Percentiles rank a stretch among this genome's conserved stretches.
Conservation (phyloP, 92 coral and sea anemone species). For the Parazoanthus darwini region DNA sequence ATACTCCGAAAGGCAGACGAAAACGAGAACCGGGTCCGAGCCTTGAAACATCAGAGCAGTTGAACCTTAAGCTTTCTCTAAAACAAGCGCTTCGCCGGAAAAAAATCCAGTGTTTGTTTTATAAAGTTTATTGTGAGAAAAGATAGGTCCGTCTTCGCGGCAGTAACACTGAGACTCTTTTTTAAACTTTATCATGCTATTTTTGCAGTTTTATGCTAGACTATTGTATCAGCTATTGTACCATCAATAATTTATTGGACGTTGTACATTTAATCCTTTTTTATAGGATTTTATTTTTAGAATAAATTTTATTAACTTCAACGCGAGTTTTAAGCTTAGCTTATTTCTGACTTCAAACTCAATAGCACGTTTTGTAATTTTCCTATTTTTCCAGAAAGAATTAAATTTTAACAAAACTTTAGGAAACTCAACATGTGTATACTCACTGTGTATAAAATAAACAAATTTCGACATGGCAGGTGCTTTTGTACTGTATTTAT, state of each 20-base stretch:
- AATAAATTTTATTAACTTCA: background rate
- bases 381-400: background rate
- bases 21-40: slow-evolving; percentile 50
- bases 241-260: slow-evolving; percentile 9
- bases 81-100: slow-evolving; percentile 25
- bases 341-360: too few relatives aligned
- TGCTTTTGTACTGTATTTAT: background rate
- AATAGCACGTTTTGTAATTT: slow-evolving; percentile 1
- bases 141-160: slow-evolving; percentile 40
- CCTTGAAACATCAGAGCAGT: slow-evolving; percentile 64
- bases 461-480: background rate
- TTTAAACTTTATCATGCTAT: background rate
- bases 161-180: slow-evolving; percentile 17
- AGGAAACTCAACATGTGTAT: background rate
- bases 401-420: background rate
- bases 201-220: slow-evolving; percentile 16
- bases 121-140: slow-evolving; percentile 45
- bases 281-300: background rate
- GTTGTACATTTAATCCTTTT: background rate
- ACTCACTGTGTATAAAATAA: background rate
- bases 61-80: slow-evolving; percentile 43
- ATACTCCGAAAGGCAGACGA: slow-evolving; percentile 54
- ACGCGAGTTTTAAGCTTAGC: background rate
- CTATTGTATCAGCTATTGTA: slow-evolving; percentile 25
- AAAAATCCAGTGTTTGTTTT: slow-evolving; percentile 35